Evolutionary conservation across 2,888 invertebrate species (phyloP).

Genomic region (Zele albiditarsus): DNA sequence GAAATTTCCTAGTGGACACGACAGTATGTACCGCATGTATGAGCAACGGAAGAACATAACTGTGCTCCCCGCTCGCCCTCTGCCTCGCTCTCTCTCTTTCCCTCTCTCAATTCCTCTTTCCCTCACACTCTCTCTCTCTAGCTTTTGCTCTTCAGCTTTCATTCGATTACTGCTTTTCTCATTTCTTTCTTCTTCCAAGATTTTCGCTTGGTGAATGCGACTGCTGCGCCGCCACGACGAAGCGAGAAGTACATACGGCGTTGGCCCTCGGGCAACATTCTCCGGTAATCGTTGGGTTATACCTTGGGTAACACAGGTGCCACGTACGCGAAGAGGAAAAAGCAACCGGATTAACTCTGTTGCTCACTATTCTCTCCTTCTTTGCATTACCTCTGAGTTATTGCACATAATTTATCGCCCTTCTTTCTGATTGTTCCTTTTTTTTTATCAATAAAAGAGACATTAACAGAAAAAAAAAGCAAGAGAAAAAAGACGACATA

Average conservation of each 20-base stretch:
- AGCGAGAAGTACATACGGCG: conserved; percentile 51
- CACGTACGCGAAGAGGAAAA: conserved; percentile 42
- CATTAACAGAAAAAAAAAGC: background rate
- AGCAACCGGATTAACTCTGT: conserved; percentile 18
- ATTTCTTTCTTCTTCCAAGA: background rate
- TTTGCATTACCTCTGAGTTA: conserved; percentile 34
- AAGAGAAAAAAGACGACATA: no score
- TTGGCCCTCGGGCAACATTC: conserved; percentile 71
- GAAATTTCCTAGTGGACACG: background rate
- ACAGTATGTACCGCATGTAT: background rate
- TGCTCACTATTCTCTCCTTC: conserved; percentile 18
- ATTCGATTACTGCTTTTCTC: background rate
- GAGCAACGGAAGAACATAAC: background rate
- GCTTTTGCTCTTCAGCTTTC: background rate
- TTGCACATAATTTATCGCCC: conserved; percentile 2
- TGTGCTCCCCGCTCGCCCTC: no score
- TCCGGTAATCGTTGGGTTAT: conserved; percentile 69
- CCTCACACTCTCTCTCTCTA: background rate
- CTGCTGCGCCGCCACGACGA: conserved; percentile 19
- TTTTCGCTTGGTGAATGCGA: conserved; percentile 1
- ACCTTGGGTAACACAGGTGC: conserved; percentile 72
- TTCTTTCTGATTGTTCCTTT: background rate
- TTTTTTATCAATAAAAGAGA: background rate
- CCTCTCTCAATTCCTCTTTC: background rate
- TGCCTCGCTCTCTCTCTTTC: no score